phyloP scores from a whole-genome alignment of 2,888 invertebrate genomes.

The Meghimatium bilineatum region DNA sequence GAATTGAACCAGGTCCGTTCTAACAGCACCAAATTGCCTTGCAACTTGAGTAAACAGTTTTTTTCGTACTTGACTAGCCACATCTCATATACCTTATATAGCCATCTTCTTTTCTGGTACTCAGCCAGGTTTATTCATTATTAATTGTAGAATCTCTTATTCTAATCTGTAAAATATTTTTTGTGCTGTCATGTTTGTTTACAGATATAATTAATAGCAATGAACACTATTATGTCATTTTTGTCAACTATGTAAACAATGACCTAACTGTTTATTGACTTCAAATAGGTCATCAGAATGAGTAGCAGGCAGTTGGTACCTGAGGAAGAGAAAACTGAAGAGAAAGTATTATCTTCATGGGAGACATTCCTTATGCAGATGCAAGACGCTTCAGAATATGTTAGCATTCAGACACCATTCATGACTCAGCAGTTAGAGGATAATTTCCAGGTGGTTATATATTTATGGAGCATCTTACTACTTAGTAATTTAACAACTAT shows the following conservation, averaged over 20 bases:
- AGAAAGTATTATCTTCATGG: constrained; percentile 70
- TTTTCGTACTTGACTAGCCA: no score
- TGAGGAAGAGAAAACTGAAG: constrained; percentile 74
- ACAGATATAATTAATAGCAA: not conserved
- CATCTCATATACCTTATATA: no score
- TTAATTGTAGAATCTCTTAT: no score
- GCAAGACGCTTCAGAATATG: constrained; percentile 75
- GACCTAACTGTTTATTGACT: not conserved
- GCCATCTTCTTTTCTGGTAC: no score
- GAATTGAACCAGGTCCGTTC: no score
- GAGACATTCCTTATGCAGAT: constrained; percentile 74
- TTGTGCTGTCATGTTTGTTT: no score
- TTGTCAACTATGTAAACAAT: not conserved
- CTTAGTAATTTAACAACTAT: no score
- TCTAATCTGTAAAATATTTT: no score
- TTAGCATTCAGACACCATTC: constrained; percentile 75
- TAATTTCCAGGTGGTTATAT: constrained; percentile 65
- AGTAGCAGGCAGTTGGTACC: constrained; percentile 72
- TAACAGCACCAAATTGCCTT: no score
- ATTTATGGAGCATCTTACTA: no score
- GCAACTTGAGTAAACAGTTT: no score
- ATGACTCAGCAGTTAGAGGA: constrained; percentile 69
- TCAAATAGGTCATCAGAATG: constrained; percentile 72
- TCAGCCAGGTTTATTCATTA: no score
- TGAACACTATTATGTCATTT: not conserved